phyloP scores from a whole-genome alignment of 2,113 vertebrate genomes.

The Petaurus breviceps region DNA sequence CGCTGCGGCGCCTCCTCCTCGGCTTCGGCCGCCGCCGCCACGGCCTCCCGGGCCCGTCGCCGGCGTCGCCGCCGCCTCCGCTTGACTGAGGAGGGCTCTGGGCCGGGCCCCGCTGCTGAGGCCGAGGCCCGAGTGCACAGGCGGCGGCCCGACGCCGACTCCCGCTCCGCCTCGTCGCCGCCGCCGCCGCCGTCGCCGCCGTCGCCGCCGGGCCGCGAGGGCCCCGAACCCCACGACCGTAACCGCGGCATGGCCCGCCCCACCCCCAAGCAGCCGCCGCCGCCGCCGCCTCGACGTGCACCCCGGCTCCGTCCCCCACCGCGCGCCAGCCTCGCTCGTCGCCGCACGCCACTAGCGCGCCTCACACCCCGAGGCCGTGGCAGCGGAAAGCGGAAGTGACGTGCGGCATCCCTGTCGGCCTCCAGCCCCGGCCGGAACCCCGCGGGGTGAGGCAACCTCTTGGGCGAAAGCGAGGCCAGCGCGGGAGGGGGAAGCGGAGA shows the following conservation, averaged over 20 bases:
- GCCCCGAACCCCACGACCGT: background rate
- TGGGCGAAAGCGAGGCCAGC: accelerated
- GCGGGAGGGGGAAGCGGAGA: too few species aligned
- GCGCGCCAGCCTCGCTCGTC: conserved; percentile 36
- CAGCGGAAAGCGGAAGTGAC: background rate
- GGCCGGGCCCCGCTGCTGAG: background rate
- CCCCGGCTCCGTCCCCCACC: background rate
- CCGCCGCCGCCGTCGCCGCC: background rate
- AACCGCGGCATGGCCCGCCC: background rate
- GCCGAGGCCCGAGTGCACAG: background rate
- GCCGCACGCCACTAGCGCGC: background rate
- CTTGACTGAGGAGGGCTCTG: background rate
- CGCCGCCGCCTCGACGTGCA: background rate
- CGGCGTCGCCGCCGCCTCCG: background rate
- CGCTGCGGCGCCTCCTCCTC: background rate
- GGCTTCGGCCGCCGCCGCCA: background rate
- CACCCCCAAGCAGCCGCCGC: too few species aligned
- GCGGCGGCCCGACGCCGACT: background rate
- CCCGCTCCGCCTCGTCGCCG: background rate
- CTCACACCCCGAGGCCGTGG: background rate
- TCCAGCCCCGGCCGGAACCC: background rate
- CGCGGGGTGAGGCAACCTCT: accelerated
- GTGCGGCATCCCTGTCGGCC: background rate
- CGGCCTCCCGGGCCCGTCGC: background rate
- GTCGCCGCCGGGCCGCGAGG: background rate